Percentiles rank a stretch among this genome's conserved stretches.
phyloP scores from a whole-genome alignment of 1,140 invertebrate species.

The Heliconius himera region DNA sequence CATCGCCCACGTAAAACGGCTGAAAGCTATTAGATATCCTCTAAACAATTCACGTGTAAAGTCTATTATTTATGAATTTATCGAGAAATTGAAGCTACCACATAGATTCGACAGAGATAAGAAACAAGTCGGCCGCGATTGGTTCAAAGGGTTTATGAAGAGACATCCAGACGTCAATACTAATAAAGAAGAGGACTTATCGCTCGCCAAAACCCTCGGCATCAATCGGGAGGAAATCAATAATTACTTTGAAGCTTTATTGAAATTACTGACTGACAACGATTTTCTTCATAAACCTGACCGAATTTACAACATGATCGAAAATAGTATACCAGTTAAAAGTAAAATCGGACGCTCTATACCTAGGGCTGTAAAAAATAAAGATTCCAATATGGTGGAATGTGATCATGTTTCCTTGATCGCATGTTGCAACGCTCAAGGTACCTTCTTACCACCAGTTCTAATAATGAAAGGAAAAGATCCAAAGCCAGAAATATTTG shows the following conservation, averaged over 20 bases:
- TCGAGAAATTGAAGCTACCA: not conserved
- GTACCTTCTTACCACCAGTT: slow-evolving; percentile 7
- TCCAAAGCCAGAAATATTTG: slow-evolving; percentile 45
- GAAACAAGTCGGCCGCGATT: not conserved
- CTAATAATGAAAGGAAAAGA: slow-evolving; percentile 16
- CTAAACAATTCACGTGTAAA: not conserved
- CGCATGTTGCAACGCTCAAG: slow-evolving; percentile 12
- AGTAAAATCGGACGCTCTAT: not conserved
- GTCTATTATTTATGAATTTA: not conserved
- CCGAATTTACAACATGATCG: slow-evolving; percentile 1
- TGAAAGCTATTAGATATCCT: slow-evolving; percentile 1
- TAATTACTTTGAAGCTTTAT: not conserved
- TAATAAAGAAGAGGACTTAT: not conserved
- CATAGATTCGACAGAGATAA: slow-evolving; percentile 8
- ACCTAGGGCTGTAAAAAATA: not conserved
- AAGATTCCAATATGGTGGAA: not conserved
- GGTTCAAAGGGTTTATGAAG: slow-evolving; percentile 5
- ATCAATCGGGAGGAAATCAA: not conserved
- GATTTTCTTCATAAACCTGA: not conserved
- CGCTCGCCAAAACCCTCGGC: not conserved
- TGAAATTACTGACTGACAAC: not conserved
- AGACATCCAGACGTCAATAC: not conserved
- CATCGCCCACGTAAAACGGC: not conserved
- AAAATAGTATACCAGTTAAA: slow-evolving; percentile 11
- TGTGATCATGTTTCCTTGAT: slow-evolving; percentile 8